Conservation (phyloP, 2,888 invertebrate species). For the Lasioglossum zephyrum region DNA sequence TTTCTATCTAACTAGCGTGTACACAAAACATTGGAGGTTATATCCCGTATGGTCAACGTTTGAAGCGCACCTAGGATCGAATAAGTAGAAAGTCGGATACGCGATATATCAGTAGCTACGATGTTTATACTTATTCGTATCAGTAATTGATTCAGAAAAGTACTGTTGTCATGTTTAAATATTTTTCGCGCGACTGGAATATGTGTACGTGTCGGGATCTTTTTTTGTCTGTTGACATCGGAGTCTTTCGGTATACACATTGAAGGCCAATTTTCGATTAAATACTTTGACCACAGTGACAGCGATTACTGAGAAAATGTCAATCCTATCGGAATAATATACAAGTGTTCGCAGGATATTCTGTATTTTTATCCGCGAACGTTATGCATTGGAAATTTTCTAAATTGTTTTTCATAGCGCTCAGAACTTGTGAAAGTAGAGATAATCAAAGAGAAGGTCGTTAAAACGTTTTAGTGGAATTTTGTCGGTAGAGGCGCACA, state of each 20-base stretch:
- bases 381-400: neutral
- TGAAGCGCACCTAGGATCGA: slow-evolving; percentile 47
- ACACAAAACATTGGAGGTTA: slow-evolving; percentile 54
- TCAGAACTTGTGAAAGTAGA: too few relatives aligned
- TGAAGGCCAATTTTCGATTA: neutral
- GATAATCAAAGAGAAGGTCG: too few relatives aligned
- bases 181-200: neutral
- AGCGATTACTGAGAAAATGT: neutral
- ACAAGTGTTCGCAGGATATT: neutral
- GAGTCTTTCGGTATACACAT: neutral
- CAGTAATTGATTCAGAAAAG: neutral
- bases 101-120: neutral
- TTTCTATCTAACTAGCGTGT: neutral
- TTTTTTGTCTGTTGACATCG: neutral
- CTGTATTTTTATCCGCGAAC: neutral
- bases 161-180: neutral
- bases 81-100: neutral
- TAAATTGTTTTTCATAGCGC: neutral
- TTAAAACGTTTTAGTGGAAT: neutral
- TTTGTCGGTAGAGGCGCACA: neutral
- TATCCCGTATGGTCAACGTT: slow-evolving; percentile 45
- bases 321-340: neutral
- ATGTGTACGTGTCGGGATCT: neutral
- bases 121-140: neutral
- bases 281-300: neutral